Evolutionary conservation across 2,797 vertebrate species (phyloP).

Genomic region (Centroberyx gerrardi): DNA sequence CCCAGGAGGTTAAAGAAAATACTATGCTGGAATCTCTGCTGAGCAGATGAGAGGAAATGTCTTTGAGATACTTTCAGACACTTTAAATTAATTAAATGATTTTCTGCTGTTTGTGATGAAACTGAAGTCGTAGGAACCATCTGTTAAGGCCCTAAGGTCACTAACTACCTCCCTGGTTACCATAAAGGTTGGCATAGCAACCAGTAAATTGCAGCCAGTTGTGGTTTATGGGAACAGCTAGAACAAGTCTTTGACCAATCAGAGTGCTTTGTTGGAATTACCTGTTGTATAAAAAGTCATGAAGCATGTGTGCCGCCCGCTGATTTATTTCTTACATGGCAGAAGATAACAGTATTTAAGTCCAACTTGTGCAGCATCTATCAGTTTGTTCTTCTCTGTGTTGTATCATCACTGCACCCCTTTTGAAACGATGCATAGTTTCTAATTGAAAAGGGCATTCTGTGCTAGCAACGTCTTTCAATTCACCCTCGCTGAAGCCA

Average conservation of each 20-base stretch:
- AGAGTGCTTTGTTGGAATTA: too few relatives aligned
- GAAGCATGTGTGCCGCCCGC: too few relatives aligned
- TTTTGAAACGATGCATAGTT: neutral
- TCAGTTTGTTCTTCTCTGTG: too few relatives aligned
- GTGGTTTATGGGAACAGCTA: too few relatives aligned
- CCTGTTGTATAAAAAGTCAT: too few relatives aligned
- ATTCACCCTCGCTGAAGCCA: constrained; percentile 54
- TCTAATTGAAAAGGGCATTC: constrained; percentile 51
- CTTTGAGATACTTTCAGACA: constrained; percentile 17
- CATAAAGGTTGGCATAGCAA: too few relatives aligned
- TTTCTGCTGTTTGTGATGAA: constrained; percentile 20
- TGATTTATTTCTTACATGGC: too few relatives aligned
- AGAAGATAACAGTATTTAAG: neutral
- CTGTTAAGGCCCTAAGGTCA: neutral
- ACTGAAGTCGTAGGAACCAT: constrained; percentile 15
- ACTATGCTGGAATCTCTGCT: too few relatives aligned
- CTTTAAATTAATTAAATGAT: neutral
- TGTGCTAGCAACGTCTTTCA: constrained; percentile 54
- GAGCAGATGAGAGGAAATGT: neutral
- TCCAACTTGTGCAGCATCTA: neutral
- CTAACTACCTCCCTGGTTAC: too few relatives aligned
- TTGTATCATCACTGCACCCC: neutral
- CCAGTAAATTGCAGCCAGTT: too few relatives aligned
- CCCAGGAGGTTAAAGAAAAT: neutral
- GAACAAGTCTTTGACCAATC: too few relatives aligned